A percentile compares a stretch with the other conserved stretches of the same genome.
Conservation (phyloP, 2,797 vertebrate species). For the Parotocinclus haroldoi region DNA sequence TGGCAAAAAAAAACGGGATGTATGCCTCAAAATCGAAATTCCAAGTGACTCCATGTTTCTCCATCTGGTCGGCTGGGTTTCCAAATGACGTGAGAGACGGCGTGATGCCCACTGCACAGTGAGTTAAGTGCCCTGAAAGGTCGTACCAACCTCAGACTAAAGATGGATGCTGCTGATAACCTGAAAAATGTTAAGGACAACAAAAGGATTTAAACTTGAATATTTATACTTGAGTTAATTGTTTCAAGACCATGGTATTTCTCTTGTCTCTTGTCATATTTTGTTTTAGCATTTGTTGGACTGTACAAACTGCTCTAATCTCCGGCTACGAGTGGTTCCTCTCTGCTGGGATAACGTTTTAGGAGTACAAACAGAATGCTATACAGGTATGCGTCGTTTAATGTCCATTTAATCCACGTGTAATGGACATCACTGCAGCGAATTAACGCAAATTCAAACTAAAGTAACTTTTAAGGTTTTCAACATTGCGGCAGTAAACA, state of each 20-base stretch:
- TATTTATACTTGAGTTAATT: conserved; percentile 37
- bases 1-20: not conserved
- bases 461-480: no score
- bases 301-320: conserved; percentile 2
- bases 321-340: conserved; percentile 43
- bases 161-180: conserved; percentile 40
- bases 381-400: conserved; percentile 49
- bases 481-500: no score
- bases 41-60: not conserved
- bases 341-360: conserved; percentile 34
- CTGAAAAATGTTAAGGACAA: conserved; percentile 24
- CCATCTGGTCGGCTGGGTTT: not conserved
- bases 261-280: conserved; percentile 2
- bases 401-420: no score
- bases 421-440: no score
- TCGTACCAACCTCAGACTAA: conserved; percentile 27
- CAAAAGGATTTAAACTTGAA: conserved; percentile 45
- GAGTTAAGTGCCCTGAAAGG: conserved; percentile 31
- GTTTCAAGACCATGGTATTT: conserved; percentile 17
- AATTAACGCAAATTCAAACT: no score
- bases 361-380: conserved; percentile 53
- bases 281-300: conserved; percentile 6
- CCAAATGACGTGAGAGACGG: conserved; percentile 22
- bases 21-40: conserved; percentile 19
- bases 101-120: conserved; percentile 42